phyloP scores from a whole-genome alignment of 1,140 invertebrate species.

The Listronotus bonariensis region DNA sequence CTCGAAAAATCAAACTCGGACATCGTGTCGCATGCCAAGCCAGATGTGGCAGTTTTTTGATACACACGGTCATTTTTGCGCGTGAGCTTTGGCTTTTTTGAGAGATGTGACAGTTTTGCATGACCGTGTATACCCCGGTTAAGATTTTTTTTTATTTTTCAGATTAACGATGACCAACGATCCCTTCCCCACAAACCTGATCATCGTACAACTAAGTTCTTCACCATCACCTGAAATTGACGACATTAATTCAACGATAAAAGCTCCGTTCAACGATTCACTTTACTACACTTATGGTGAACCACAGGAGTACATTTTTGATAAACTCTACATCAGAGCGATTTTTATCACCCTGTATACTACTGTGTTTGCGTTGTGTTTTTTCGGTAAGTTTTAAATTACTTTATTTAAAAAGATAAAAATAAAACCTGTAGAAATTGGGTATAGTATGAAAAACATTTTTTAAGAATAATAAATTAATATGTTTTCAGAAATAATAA shows the following conservation, averaged over 20 bases:
- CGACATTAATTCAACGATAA: background rate
- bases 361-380: conserved; percentile 12
- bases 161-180: conserved; percentile 13
- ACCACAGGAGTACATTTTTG: conserved; percentile 12
- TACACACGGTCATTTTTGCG: too few species aligned
- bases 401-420: too few species aligned
- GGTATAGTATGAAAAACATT: too few species aligned
- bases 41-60: too few species aligned
- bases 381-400: conserved; percentile 10
- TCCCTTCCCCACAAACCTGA: background rate
- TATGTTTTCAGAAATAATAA: too few species aligned
- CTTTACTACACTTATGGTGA: background rate
- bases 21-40: too few species aligned
- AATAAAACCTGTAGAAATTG: too few species aligned
- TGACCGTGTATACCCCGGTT: too few species aligned
- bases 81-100: too few species aligned
- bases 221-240: background rate
- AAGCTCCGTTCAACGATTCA: background rate
- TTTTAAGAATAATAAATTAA: too few species aligned
- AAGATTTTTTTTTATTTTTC: background rate
- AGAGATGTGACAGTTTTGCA: too few species aligned
- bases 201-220: background rate
- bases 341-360: conserved; percentile 13
- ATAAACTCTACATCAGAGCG: conserved; percentile 15
- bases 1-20: too few species aligned